A percentile compares a stretch with the other conserved stretches of the same genome.
These are phyloP conservation scores for Ametastegia equiseti DNA, from an alignment of 2,888 invertebrate species.

Conservation along the genomic window DNA sequence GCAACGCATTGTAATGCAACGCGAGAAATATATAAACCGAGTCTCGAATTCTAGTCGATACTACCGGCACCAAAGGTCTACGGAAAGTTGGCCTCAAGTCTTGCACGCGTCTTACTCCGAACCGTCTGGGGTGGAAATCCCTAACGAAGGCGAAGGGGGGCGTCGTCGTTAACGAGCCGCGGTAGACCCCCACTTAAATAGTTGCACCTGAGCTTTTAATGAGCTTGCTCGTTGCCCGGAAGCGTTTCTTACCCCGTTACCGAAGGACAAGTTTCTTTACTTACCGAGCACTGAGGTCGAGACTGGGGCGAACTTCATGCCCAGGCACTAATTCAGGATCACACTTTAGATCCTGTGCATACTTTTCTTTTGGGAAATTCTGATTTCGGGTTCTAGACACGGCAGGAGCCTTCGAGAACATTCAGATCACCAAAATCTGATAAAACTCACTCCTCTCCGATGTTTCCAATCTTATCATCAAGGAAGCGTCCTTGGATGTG, in stretches of 20 bases:
- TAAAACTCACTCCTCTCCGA: too few species aligned
- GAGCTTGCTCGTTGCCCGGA: slow-evolving; percentile 33
- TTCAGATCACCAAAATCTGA: too few species aligned
- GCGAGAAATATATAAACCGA: too few species aligned
- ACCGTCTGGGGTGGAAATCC: not conserved
- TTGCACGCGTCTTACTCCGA: not conserved
- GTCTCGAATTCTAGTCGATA: not conserved
- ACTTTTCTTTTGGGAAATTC: not conserved
- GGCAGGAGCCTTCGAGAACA: not conserved
- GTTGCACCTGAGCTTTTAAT: slow-evolving; percentile 44
- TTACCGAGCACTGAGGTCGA: not conserved
- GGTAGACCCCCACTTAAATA: slow-evolving; percentile 33
- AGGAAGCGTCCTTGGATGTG: too few species aligned
- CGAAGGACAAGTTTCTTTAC: not conserved
- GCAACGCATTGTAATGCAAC: too few species aligned
- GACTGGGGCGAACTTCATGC: not conserved
- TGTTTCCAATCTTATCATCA: not conserved
- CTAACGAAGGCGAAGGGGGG: slow-evolving; percentile 2
- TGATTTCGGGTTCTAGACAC: too few species aligned
- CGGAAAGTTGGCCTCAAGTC: not conserved
- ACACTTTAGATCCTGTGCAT: not conserved
- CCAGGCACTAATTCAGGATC: not conserved
- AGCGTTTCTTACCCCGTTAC: slow-evolving; percentile 2
- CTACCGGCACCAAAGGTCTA: not conserved
- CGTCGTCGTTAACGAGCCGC: slow-evolving; percentile 32